A percentile compares a stretch with the other conserved stretches of the same genome.
Conservation (phyloP, 1,140 invertebrate genomes). For the Diuraphis noxia region DNA sequence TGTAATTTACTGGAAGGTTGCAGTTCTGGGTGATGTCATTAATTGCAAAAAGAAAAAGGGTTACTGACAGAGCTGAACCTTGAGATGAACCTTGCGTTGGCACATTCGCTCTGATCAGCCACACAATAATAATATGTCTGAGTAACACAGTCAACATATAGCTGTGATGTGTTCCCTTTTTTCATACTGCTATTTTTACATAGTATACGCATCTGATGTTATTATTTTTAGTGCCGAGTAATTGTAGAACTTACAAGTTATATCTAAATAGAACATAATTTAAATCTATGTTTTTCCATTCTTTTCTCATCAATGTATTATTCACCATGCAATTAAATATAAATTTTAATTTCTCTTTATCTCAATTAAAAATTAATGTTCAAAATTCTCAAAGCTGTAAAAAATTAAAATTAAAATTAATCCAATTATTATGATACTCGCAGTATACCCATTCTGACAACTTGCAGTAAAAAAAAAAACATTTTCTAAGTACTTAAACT, state of each 20-base stretch:
- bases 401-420: background rate
- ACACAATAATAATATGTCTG: background rate
- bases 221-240: constrained; percentile 13
- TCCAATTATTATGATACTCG: background rate
- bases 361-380: background rate
- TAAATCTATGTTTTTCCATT: background rate
- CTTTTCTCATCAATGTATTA: background rate
- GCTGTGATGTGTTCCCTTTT: background rate
- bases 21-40: too few species aligned
- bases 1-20: too few species aligned
- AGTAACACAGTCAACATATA: background rate
- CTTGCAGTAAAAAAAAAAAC: background rate
- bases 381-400: background rate
- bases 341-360: background rate
- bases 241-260: background rate
- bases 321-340: background rate
- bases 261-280: background rate
- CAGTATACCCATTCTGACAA: background rate
- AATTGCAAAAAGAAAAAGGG: too few species aligned
- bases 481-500: background rate
- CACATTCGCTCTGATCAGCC: background rate
- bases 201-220: background rate
- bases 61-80: too few species aligned
- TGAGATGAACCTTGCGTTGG: background rate
- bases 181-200: constrained; percentile 4